Percentiles rank a stretch among this genome's conserved stretches.
phyloP scores from a whole-genome alignment of 2,888 invertebrate genomes.

The Nomada fucata region DNA sequence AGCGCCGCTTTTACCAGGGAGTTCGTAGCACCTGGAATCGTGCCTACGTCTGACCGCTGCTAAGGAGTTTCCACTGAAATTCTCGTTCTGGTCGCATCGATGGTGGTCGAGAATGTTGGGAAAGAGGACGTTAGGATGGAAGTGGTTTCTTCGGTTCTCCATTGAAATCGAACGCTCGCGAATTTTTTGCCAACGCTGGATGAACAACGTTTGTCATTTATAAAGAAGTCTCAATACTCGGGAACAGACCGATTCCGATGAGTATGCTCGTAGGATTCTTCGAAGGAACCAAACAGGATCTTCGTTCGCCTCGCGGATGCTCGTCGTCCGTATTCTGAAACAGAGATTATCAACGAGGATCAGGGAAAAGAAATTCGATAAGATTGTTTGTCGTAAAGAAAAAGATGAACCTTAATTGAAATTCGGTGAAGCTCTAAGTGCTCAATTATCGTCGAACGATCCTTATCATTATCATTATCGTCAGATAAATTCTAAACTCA shows the following conservation, averaged over 20 bases:
- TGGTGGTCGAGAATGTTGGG: conserved; percentile 19
- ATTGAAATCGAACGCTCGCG: conserved; percentile 8
- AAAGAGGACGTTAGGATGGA: conserved; percentile 4
- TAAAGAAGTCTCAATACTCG: conserved; percentile 11
- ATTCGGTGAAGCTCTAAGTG: neutral
- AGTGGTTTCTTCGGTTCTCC: neutral
- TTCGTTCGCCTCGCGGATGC: neutral
- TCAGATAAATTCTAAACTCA: conserved; percentile 2
- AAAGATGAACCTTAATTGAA: conserved; percentile 7
- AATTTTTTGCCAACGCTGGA: neutral
- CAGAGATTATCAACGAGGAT: neutral
- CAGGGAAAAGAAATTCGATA: neutral
- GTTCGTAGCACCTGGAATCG: conserved; percentile 17
- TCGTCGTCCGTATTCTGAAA: neutral
- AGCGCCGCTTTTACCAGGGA: neutral
- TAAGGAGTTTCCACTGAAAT: conserved; percentile 56
- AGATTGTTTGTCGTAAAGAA: neutral
- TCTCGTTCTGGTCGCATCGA: conserved; percentile 19
- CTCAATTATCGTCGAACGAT: neutral
- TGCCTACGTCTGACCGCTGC: conserved; percentile 44
- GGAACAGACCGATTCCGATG: conserved; percentile 2
- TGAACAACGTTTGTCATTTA: neutral
- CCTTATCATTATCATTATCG: neutral
- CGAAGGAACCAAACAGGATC: neutral
- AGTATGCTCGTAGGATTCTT: neutral